Evolutionary conservation across 2,113 vertebrate species (phyloP).

Genomic region (Nibea albiflora): DNA sequence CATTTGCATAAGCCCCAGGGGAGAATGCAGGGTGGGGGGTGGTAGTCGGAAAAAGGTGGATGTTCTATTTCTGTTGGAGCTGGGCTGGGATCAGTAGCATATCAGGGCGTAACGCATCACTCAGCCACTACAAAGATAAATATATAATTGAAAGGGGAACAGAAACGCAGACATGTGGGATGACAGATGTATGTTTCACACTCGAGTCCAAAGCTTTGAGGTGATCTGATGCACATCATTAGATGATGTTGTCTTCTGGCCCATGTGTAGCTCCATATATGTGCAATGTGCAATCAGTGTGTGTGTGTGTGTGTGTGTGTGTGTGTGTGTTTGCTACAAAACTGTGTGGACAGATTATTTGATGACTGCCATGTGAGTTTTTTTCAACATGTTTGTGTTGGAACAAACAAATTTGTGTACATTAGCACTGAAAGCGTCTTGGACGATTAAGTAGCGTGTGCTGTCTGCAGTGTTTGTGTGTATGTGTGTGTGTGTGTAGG

Average conservation of each 20-base stretch:
- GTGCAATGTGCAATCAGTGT: conserved; percentile 36
- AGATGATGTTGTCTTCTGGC: conserved; percentile 3
- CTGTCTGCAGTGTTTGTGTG: not conserved
- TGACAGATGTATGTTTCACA: conserved; percentile 56
- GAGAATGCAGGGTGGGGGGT: not conserved
- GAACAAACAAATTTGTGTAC: conserved; percentile 42
- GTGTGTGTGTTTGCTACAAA: conserved; percentile 18
- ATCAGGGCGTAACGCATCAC: conserved; percentile 48
- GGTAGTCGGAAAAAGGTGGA: conserved; percentile 53
- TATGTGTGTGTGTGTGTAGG: conserved; percentile 12
- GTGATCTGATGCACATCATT: conserved; percentile 61
- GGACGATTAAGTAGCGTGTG: conserved; percentile 32
- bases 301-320: not conserved
- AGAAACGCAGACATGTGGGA: conserved; percentile 31
- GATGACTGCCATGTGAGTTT: conserved; percentile 7
- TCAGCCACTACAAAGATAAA: conserved; percentile 68
- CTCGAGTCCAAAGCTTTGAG: conserved; percentile 48
- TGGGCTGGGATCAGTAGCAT: conserved; percentile 60
- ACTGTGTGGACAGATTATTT: conserved; percentile 43
- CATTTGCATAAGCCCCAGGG: conserved; percentile 70
- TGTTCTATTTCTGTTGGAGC: conserved; percentile 70
- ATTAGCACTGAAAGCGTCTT: conserved; percentile 19
- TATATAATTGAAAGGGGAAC: conserved; percentile 64
- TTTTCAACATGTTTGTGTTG: conserved; percentile 61
- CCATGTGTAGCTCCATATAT: conserved; percentile 7